These are phyloP conservation scores for Phylloscopus trochiloides DNA, from an alignment of 2,113 vertebrate genomes.

Conservation along the genomic window DNA sequence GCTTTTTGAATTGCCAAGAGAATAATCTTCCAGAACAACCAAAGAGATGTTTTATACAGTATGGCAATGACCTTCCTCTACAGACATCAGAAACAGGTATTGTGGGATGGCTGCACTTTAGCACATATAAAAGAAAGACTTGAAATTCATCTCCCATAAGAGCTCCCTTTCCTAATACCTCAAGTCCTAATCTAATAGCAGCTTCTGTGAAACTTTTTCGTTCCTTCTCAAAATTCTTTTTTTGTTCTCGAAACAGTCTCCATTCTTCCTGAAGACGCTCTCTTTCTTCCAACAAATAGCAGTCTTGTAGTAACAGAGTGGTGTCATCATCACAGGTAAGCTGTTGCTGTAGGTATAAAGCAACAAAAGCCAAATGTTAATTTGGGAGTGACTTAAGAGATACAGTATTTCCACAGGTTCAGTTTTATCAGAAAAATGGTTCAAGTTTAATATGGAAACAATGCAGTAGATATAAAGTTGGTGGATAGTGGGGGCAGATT, in stretches of 20 bases:
- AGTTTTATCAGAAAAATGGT: neutral
- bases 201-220: conserved; percentile 94
- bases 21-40: neutral
- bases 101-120: neutral
- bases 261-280: conserved; percentile 94
- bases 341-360: conserved; percentile 81
- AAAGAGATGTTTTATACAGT: neutral
- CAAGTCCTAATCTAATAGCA: conserved; percentile 91
- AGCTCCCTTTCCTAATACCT: conserved; percentile 74
- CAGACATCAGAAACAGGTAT: neutral
- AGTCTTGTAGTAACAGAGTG: conserved; percentile 85
- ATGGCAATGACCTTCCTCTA: neutral
- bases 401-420: neutral
- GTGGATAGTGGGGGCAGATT: neutral
- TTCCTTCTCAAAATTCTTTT: conserved; percentile 93
- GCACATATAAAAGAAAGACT: neutral
- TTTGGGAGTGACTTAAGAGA: neutral
- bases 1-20: neutral
- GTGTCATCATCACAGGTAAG: conserved; percentile 91
- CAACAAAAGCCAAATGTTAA: neutral
- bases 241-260: conserved; percentile 91
- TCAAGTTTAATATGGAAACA: neutral
- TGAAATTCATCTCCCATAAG: neutral
- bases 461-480: neutral
- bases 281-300: conserved; percentile 92